Evolutionary conservation across 2,113 vertebrate genomes (phyloP).

Genomic region (Elephantulus edwardii): DNA sequence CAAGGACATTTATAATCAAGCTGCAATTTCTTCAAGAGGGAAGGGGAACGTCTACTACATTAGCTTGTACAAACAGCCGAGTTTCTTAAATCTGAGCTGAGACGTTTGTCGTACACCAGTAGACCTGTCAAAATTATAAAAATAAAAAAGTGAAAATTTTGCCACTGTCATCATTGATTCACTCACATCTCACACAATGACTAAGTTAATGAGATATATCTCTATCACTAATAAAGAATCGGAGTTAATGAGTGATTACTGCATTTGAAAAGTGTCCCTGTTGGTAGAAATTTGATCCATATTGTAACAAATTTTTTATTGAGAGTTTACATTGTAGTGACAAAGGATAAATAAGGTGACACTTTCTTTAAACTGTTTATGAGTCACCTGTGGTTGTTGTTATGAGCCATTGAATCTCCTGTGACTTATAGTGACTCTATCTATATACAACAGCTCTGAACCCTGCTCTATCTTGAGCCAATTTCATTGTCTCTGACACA

Average conservation of each 20-base stretch:
- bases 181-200: background rate
- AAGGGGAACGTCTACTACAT: slow-evolving; percentile 27
- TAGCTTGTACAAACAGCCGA: slow-evolving; percentile 53
- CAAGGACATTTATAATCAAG: slow-evolving; percentile 49
- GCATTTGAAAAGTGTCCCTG: slow-evolving; percentile 44
- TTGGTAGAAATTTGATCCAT: slow-evolving; percentile 49
- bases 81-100: slow-evolving; percentile 40
- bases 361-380: background rate
- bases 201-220: slow-evolving; percentile 26
- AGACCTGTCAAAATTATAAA: background rate
- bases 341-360: background rate
- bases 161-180: background rate
- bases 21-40: slow-evolving; percentile 16
- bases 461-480: background rate
- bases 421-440: background rate
- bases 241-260: slow-evolving; percentile 10
- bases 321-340: background rate
- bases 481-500: background rate
- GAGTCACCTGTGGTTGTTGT: background rate
- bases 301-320: background rate
- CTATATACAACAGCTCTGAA: background rate
- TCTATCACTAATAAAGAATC: background rate
- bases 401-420: background rate
- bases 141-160: slow-evolving; percentile 50
- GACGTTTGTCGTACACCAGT: slow-evolving; percentile 22